Percentiles rank a stretch among this genome's conserved stretches.
Conservation (phyloP, 1,140 invertebrate species). For the Drosophila prosaltans region DNA sequence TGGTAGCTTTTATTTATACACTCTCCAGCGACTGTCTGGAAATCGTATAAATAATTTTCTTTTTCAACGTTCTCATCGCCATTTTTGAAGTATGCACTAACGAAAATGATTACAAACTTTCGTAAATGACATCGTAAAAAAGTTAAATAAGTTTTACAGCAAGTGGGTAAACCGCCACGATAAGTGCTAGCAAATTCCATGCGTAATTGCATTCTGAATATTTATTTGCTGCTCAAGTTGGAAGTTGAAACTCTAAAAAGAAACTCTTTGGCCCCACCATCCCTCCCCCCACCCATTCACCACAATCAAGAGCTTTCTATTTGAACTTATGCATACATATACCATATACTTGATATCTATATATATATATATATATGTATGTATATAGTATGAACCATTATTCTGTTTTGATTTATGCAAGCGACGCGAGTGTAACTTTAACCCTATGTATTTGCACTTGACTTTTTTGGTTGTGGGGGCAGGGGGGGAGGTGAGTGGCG, state of each 20-base stretch:
- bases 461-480: not conserved
- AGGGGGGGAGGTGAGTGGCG: too few species aligned
- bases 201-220: conserved; percentile 77
- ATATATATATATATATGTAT: not conserved
- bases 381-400: conserved; percentile 2
- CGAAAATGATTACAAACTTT: conserved; percentile 79
- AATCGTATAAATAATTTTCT: conserved; percentile 76
- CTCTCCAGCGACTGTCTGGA: conserved; percentile 54
- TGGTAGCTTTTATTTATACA: conserved; percentile 55
- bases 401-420: conserved; percentile 19
- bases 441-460: conserved; percentile 19
- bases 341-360: not conserved
- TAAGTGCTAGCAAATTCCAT: conserved; percentile 72
- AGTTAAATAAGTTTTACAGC: conserved; percentile 71
- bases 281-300: not conserved
- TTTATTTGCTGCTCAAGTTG: conserved; percentile 52
- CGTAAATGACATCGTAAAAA: conserved; percentile 73
- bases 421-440: conserved; percentile 8
- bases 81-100: conserved; percentile 69
- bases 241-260: conserved; percentile 12
- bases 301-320: not conserved
- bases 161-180: conserved; percentile 52
- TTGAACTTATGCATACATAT: not conserved
- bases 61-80: conserved; percentile 53
- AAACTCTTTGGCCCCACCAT: not conserved